These are phyloP conservation scores for Urosaurus nigricauda DNA, from an alignment of 2,797 vertebrate genomes.

Conservation along the genomic window DNA sequence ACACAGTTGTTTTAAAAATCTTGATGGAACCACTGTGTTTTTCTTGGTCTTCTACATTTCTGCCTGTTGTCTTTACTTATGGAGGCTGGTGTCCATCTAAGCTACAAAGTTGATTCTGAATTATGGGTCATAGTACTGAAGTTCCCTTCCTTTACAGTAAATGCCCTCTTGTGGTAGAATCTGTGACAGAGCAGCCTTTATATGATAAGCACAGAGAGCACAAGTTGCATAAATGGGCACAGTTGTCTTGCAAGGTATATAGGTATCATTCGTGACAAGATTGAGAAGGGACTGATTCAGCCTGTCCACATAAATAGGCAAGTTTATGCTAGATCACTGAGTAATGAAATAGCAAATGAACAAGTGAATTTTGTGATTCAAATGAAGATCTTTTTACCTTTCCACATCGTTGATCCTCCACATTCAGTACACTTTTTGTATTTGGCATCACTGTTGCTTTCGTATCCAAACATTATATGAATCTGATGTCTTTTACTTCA, in stretches of 20 bases:
- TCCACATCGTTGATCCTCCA: too few species aligned
- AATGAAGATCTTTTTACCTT: not conserved
- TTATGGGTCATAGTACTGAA: not conserved
- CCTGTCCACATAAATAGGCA: not conserved
- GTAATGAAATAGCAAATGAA: slow-evolving; percentile 41
- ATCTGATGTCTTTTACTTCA: slow-evolving; percentile 5
- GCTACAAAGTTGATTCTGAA: not conserved
- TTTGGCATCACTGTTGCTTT: not conserved
- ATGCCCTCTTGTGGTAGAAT: slow-evolving; percentile 22
- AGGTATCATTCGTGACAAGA: slow-evolving; percentile 39
- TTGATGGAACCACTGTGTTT: not conserved
- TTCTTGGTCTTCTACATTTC: not conserved
- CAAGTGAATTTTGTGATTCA: slow-evolving; percentile 8
- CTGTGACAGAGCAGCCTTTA: not conserved
- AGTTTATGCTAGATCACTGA: slow-evolving; percentile 25
- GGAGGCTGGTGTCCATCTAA: not conserved
- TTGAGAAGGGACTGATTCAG: slow-evolving; percentile 1
- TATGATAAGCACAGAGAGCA: not conserved
- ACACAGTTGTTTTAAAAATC: not conserved
- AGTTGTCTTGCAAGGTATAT: not conserved
- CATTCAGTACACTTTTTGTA: slow-evolving; percentile 8
- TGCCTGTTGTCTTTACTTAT: not conserved
- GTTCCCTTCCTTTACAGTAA: slow-evolving; percentile 7
- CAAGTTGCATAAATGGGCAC: not conserved
- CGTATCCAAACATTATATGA: slow-evolving; percentile 21